Evolutionary conservation across 92 coral and sea anemone species (phyloP), one percentile per base, ranked within the genome.

Genomic region (Parazoanthus swiftii): DNA sequence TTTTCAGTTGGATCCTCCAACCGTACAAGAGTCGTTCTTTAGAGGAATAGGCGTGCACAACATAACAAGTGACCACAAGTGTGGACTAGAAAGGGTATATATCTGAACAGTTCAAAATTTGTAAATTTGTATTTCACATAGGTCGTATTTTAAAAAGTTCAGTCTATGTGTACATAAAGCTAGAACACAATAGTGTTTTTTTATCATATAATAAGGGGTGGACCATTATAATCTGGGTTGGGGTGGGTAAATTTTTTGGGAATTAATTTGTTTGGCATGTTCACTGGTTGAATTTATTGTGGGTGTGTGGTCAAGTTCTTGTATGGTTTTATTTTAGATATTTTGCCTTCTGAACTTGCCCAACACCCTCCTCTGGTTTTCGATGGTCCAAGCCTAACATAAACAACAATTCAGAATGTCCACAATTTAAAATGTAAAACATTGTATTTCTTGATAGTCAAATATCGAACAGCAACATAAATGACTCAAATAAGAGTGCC

Each of bases 401-500:
- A 23, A 77, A 77, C 44, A 77, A 77, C 80, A 39, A 20, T 76
- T 76, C 23, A 76, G 18, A 76, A 38, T 76, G 54, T 76, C 80
- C 20, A 77, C 43, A 43, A 44, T 42, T 43, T 43, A 42, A 77
- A 77, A 77, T 43, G 81, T 77, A 77, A 76, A 70, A 77, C 81
- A 77, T 44, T 44, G 65, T 77, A 46, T 44, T 77, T 65, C 81
- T 77, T 77, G 37, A 77, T 29, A 25, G 36, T 77, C 81, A 77
- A 77, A 77, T 15, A 48, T 77, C 81, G 46, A 77, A 77, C 63
- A 46, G 14, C 37, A 77, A 77, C 81, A 77, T 15, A 38, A 77
- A 77, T 44, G 81, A 77, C 81, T 43, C 81, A 5, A 77, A n/a
- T 2, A 21, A 77, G 81, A 77, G 81, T 42, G 81, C 81, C 81